Percentiles rank a stretch among this genome's conserved stretches.
Evolutionary conservation across 2,113 vertebrate species (phyloP).

Genomic region (Lethenteron reissneri): DNA sequence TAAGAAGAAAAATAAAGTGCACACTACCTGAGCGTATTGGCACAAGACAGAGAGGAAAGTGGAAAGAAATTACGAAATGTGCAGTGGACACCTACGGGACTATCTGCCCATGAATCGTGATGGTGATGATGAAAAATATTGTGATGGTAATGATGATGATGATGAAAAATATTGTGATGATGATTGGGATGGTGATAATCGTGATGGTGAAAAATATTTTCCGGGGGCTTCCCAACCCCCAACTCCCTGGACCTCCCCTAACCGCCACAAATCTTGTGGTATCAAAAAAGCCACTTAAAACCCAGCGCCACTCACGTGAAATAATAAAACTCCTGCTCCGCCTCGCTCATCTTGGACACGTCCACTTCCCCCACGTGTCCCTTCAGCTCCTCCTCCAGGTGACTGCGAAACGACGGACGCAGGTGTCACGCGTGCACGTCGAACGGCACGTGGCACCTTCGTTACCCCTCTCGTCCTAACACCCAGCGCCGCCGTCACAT

Average conservation of each 20-base stretch:
- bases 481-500: no score
- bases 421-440: not conserved
- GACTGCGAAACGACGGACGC: conserved; percentile 8
- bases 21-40: no score
- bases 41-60: no score
- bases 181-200: no score
- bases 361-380: conserved; percentile 12
- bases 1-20: no score
- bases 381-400: conserved; percentile 12
- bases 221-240: no score
- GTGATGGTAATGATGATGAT: not conserved
- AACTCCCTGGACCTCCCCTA: not conserved
- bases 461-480: no score
- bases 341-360: conserved; percentile 10
- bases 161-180: not conserved
- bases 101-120: no score
- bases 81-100: no score
- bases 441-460: not conserved
- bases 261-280: not conserved
- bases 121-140: not conserved
- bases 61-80: no score
- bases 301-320: conserved; percentile 12
- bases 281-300: no score
- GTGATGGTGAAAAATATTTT: not conserved
- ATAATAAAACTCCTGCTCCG: conserved; percentile 14